These are phyloP conservation scores for Lindbergichthys nudifrons DNA, from an alignment of 2,797 vertebrate genomes.

Conservation along the genomic window DNA sequence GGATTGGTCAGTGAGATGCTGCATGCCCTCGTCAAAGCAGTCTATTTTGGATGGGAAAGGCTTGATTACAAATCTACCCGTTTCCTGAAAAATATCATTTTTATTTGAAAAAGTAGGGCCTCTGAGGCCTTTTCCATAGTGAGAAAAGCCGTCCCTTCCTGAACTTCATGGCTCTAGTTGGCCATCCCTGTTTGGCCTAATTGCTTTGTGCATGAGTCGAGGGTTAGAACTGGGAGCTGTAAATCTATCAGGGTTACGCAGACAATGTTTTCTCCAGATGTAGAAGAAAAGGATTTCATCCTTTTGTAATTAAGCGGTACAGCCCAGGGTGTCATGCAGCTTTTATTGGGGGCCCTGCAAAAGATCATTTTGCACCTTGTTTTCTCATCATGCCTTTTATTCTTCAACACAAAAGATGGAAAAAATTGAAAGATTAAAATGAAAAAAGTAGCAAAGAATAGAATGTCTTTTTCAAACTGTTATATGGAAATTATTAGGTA, in stretches of 20 bases:
- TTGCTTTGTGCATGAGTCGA: conserved; percentile 81
- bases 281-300: conserved; percentile 88
- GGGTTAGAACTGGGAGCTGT: conserved; percentile 83
- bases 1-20: conserved; percentile 45
- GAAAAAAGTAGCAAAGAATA: conserved; percentile 60
- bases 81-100: conserved; percentile 53
- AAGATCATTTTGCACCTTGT: conserved; percentile 84
- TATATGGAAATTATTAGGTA: conserved; percentile 73
- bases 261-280: conserved; percentile 89
- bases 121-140: conserved; percentile 40
- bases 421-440: conserved; percentile 70
- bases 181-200: conserved; percentile 84
- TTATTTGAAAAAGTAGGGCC: conserved; percentile 64
- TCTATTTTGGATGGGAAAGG: conserved; percentile 25
- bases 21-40: conserved; percentile 12
- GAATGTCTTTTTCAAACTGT: conserved; percentile 69
- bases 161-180: conserved; percentile 72
- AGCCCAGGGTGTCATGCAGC: conserved; percentile 85
- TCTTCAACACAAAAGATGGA: conserved; percentile 72
- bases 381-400: conserved; percentile 86
- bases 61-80: conserved; percentile 40
- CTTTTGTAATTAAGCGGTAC: conserved; percentile 90
- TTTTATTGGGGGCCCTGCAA: conserved; percentile 84
- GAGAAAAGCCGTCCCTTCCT: conserved; percentile 64
- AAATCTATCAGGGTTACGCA: conserved; percentile 86